A percentile compares a stretch with the other conserved stretches of the same genome.
Conservation (phyloP, 2,888 invertebrate genomes). For the Microplitis deprimator region DNA sequence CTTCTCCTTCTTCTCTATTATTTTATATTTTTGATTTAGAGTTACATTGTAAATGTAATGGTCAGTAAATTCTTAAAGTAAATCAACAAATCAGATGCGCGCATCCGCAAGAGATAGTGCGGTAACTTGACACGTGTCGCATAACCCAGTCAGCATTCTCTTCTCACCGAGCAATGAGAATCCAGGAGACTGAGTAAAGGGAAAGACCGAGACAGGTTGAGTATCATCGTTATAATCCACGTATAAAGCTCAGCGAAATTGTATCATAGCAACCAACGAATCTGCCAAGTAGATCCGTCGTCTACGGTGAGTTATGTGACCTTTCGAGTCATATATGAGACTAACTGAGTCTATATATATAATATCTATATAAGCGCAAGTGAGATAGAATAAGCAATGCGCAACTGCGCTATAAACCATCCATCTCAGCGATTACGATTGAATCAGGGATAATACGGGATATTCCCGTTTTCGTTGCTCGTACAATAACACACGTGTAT, state of each 20-base stretch:
- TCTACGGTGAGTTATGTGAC: conserved; percentile 30
- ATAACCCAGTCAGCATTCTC: conserved; percentile 30
- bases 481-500: not conserved
- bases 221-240: not conserved
- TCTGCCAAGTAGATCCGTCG: conserved; percentile 21
- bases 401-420: conserved; percentile 34
- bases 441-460: conserved; percentile 37
- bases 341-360: not conserved
- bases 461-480: conserved; percentile 2
- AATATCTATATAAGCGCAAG: not conserved
- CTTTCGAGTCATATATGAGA: conserved; percentile 14
- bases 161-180: conserved; percentile 4
- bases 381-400: conserved; percentile 11
- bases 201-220: not conserved
- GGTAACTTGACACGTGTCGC: conserved; percentile 20
- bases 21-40: too few relatives aligned
- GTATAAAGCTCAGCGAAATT: conserved; percentile 33
- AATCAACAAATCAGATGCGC: conserved; percentile 15
- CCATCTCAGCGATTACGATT: conserved; percentile 30
- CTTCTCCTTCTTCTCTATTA: too few relatives aligned
- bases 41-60: too few relatives aligned
- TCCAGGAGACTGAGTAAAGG: not conserved
- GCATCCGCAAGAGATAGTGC: conserved; percentile 3
- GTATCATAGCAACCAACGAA: conserved; percentile 12
- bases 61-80: not conserved